Conservation (phyloP, 2,888 invertebrate species). For the Morpho helenor region DNA sequence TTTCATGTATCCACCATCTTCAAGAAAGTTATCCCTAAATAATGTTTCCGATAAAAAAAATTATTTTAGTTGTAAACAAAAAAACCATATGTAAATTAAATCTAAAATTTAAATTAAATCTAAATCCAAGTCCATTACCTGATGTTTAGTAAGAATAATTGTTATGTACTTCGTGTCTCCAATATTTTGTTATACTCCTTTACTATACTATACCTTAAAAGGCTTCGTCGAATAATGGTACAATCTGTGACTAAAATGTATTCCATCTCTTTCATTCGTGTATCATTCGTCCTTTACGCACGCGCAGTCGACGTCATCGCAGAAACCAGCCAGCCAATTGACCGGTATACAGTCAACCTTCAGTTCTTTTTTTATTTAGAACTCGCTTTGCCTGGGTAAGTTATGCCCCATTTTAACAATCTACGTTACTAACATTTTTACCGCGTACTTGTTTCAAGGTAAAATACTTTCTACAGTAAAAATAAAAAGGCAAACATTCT, state of each 20-base stretch:
- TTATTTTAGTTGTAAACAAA: no score
- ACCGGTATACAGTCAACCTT: slow-evolving; percentile 78
- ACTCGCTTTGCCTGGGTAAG: slow-evolving; percentile 72
- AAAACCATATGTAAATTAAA: no score
- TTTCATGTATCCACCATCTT: no score
- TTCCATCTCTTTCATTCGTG: slow-evolving; percentile 41
- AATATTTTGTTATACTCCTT: slow-evolving; percentile 3
- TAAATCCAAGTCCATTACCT: no score
- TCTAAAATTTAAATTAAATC: no score
- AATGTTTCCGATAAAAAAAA: no score
- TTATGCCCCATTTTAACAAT: slow-evolving; percentile 56
- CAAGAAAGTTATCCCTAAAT: no score
- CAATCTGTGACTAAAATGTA: slow-evolving; percentile 35
- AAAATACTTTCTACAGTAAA: not conserved
- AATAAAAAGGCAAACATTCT: no score
- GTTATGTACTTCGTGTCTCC: not conserved
- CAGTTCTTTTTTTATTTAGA: slow-evolving; percentile 78
- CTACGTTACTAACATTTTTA: slow-evolving; percentile 28
- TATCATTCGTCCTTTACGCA: slow-evolving; percentile 42
- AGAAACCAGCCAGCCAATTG: slow-evolving; percentile 78
- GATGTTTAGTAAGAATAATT: not conserved
- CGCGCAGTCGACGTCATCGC: slow-evolving; percentile 67
- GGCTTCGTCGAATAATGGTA: slow-evolving; percentile 70
- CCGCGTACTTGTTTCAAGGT: not conserved
- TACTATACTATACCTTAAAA: slow-evolving; percentile 50